A percentile compares a stretch with the other conserved stretches of the same genome.
These are phyloP conservation scores for Apogon hyalosoma DNA, from an alignment of 2,797 vertebrate species.

Conservation along the genomic window DNA sequence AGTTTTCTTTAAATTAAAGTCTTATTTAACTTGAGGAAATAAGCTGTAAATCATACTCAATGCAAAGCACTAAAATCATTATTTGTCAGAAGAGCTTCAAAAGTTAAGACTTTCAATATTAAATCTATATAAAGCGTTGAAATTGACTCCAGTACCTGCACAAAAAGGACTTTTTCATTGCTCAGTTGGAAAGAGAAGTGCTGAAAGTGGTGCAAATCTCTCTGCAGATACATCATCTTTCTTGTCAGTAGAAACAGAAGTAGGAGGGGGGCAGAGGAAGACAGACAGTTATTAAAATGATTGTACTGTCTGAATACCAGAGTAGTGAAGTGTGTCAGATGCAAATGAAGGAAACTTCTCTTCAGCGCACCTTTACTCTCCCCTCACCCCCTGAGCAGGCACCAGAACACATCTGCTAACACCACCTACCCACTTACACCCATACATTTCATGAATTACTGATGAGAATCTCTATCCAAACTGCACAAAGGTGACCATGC, in stretches of 20 bases:
- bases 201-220: conserved; percentile 62
- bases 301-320: conserved; percentile 78
- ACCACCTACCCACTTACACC: conserved; percentile 61
- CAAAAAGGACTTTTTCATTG: conserved; percentile 48
- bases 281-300: conserved; percentile 82
- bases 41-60: conserved; percentile 8
- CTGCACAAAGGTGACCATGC: conserved; percentile 60
- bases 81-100: background rate
- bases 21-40: background rate
- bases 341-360: conserved; percentile 82
- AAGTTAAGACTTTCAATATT: conserved; percentile 1
- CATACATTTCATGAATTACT: conserved; percentile 71
- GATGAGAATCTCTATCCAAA: conserved; percentile 61
- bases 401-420: conserved; percentile 63
- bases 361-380: conserved; percentile 65
- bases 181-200: conserved; percentile 57
- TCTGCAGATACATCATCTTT: conserved; percentile 66
- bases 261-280: conserved; percentile 52
- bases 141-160: conserved; percentile 43
- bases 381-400: conserved; percentile 52
- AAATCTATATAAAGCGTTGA: conserved; percentile 24
- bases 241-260: conserved; percentile 73
- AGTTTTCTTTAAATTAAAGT: conserved; percentile 5
- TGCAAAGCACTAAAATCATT: conserved; percentile 5
- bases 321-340: conserved; percentile 84